Evolutionary conservation across 2,113 vertebrate genomes (phyloP), one percentile per base, ranked within the genome.

Genomic region (Otocyon megalotis): DNA sequence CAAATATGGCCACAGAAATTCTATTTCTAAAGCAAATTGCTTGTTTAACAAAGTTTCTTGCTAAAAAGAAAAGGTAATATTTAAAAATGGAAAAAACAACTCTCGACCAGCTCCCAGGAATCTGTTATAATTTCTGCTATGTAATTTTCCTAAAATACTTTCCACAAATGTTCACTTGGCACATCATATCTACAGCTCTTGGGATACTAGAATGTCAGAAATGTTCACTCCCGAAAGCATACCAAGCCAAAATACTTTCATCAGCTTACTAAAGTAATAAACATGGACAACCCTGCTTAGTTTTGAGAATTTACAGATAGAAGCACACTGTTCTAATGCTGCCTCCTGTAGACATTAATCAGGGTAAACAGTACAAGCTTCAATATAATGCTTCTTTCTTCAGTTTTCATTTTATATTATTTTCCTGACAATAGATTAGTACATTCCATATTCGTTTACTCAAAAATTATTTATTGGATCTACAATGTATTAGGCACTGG

Each of bases 61-160:
- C 20, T 86, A 90, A 89, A 89, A 94, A 65, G 15, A 50, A 87
- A 94, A 96, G 63, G 63, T 53, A 87, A 50, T 96, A 63, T 50
- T 93, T 93, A 53, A 90, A 95, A 93, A 81, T 74, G 15, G 80
- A 67, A 74, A 74, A 91, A 81, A 79, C 48, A 93, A 74, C 35
- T 54, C 74, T 91, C 5, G 50, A 56, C 28, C 35, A 82, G 37
- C 4, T 50, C 32, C 50, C 17, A 81, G 71, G 20, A 62, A 58
- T 50, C 53, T 71, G 20, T 76, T 69, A 22, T 35, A 60, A 93
- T 74, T 74, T 88, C n/a, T 71, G 37, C 37, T 82, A 77, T 12
- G n/a, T 54, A 83, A 83, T 77, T 96, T 93, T 93, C 74, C 76
- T 69, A 90, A 90, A 76, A 69, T 35, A 88, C 28, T 62, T 9